Evolutionary conservation across 2,797 vertebrate genomes (phyloP), one percentile per base, ranked within the genome.

Genomic region (Acipenser oxyrinchus): DNA sequence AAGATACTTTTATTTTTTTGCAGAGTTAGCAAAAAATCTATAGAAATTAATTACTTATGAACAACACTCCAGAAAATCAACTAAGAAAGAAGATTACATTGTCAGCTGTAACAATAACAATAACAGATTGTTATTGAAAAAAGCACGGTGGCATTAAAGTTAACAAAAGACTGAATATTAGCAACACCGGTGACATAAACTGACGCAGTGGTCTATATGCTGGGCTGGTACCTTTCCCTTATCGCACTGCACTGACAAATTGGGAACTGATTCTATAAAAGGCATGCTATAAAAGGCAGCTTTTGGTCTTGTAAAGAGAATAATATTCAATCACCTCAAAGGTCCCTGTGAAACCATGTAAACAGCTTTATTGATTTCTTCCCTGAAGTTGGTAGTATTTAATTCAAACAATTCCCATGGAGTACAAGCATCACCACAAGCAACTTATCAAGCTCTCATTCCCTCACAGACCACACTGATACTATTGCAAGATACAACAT

Each of bases 321-420:
- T 78, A 78, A 82, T 79, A 84, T 82, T 84, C 80, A 81, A 79
- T 85, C 78, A 81, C 84, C 70, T 78, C 76, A 81, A 81, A 83
- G 70, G 76, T 79, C 76, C 79, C 80, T 75, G 66, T 74, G 83
- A 87, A 87, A 84, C 82, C 76, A 76, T 90, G 89, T 89, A 87
- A 89, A 85, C 79, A 82, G 81, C 73, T 80, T 78, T 84, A 90
- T 93, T 88, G 90, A 92, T 91, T 88, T 85, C 70, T 80, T 78
- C 82, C 77, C 82, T 81, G 72, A 72, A 73, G 77, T 86, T 84
- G 87, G 37, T 37, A 37, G 37, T 37, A 37, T 37, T 37, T 88
- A 89, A 85, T 88, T 86, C 83, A 87, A 88, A 90, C 76, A 81
- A 81, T 83, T 87, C 81, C 82, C 79, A 81, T 75, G 72, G 76